Evolutionary conservation across 1,140 invertebrate species (phyloP).

Genomic region (Formica exsecta): DNA sequence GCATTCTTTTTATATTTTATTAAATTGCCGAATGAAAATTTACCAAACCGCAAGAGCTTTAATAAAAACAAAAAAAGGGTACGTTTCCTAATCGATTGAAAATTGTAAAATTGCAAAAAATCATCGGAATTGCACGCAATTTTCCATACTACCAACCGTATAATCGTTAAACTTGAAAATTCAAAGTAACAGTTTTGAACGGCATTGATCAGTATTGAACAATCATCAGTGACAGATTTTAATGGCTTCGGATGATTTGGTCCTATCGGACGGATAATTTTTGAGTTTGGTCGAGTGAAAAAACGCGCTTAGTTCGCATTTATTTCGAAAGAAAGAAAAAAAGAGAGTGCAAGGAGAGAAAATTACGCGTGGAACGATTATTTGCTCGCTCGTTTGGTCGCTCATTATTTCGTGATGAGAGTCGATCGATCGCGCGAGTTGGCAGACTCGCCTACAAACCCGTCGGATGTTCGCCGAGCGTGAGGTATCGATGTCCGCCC

Average conservation of each 20-base stretch:
- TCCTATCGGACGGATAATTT: neutral
- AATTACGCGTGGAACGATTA: conserved; percentile 37
- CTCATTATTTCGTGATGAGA: conserved; percentile 54
- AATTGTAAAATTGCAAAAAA: neutral
- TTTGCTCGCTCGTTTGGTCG: conserved; percentile 19
- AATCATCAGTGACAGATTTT: neutral
- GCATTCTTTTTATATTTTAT: neutral
- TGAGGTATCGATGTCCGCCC: conserved; percentile 53
- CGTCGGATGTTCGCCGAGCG: conserved; percentile 32
- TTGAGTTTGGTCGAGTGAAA: neutral
- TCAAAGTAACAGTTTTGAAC: neutral
- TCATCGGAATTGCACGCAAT: neutral
- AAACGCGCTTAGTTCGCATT: neutral
- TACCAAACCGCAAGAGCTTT: neutral
- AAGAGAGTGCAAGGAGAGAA: conserved; percentile 15
- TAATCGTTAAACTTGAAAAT: neutral
- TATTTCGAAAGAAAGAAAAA: neutral
- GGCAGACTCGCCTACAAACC: conserved; percentile 51
- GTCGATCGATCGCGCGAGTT: conserved; percentile 48
- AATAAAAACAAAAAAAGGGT: neutral
- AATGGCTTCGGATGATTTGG: too few species aligned
- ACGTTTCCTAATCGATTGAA: neutral
- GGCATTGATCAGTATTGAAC: neutral
- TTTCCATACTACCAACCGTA: neutral
- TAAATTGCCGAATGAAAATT: neutral